phyloP scores from a whole-genome alignment of 2,888 invertebrate genomes.

The Macrophya alboannulata region DNA sequence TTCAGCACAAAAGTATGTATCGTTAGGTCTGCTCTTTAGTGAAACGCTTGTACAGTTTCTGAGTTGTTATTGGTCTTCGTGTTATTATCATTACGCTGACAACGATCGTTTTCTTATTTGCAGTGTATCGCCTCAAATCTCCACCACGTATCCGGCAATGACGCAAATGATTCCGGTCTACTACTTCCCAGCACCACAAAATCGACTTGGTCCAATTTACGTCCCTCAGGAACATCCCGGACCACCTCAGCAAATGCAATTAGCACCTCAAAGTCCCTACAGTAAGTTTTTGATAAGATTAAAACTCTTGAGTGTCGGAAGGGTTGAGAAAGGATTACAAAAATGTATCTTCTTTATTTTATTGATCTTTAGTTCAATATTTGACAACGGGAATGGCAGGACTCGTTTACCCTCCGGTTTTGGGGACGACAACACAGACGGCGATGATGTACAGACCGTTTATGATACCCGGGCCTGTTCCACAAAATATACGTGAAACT shows the following conservation, averaged over 20 bases:
- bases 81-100: background rate
- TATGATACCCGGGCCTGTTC: constrained; percentile 74
- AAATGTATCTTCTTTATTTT: background rate
- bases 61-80: background rate
- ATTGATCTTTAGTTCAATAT: constrained; percentile 83
- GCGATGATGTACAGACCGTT: constrained; percentile 84
- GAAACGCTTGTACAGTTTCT: background rate
- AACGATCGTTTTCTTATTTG: background rate
- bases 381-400: constrained; percentile 81
- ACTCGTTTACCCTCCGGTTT: constrained; percentile 83
- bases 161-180: constrained; percentile 80
- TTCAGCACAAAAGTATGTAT: constrained; percentile 71
- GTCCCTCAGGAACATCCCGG: constrained; percentile 70
- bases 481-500: constrained; percentile 58
- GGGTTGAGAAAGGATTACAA: background rate
- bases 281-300: constrained; percentile 62
- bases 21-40: constrained; percentile 62
- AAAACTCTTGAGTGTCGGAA: background rate
- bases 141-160: constrained; percentile 78
- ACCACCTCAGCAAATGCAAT: constrained; percentile 64
- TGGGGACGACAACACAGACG: constrained; percentile 66
- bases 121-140: constrained; percentile 67
- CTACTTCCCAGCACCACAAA: constrained; percentile 81
- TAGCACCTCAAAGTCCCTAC: constrained; percentile 63
- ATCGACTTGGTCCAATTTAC: constrained; percentile 65